Percentiles rank a stretch among this genome's conserved stretches.
These are phyloP conservation scores for Hydrozoanthus gracilis DNA, from an alignment of 92 coral and sea anemone genomes.

Conservation along the genomic window DNA sequence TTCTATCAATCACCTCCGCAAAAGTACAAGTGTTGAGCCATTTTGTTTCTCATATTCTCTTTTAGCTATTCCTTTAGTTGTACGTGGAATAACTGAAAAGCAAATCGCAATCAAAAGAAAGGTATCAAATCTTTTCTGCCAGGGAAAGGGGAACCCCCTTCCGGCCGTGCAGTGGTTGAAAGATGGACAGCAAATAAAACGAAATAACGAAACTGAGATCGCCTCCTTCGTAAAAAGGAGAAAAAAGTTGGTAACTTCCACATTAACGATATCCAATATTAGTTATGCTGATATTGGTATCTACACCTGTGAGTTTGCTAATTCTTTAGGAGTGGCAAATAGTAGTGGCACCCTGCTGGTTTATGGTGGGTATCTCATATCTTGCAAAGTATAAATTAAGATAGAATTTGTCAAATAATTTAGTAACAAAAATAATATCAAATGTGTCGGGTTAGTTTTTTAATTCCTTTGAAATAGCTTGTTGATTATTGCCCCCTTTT, in stretches of 20 bases:
- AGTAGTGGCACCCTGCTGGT: too few relatives aligned
- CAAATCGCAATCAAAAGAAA: too few relatives aligned
- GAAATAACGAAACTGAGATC: background rate
- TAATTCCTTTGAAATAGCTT: too few relatives aligned
- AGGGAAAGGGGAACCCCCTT: background rate
- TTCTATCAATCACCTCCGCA: background rate
- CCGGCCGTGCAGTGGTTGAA: too few relatives aligned
- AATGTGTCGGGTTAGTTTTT: too few relatives aligned
- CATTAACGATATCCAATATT: too few relatives aligned
- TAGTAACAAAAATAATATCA: too few relatives aligned
- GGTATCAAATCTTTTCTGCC: background rate
- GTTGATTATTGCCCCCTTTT: too few relatives aligned
- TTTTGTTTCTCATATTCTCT: background rate
- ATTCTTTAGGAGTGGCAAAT: background rate
- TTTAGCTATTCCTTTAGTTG: background rate
- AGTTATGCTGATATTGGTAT: background rate
- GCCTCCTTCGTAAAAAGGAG: background rate
- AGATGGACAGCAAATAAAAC: background rate
- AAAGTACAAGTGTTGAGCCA: background rate
- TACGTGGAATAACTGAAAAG: too few relatives aligned
- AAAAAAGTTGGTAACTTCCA: too few relatives aligned
- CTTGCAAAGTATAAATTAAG: too few relatives aligned
- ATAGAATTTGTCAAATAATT: too few relatives aligned
- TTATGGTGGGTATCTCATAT: constrained; percentile 26
- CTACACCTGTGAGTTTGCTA: background rate